Evolutionary conservation across 2,888 invertebrate species (phyloP).

Genomic region (Dione juno): DNA sequence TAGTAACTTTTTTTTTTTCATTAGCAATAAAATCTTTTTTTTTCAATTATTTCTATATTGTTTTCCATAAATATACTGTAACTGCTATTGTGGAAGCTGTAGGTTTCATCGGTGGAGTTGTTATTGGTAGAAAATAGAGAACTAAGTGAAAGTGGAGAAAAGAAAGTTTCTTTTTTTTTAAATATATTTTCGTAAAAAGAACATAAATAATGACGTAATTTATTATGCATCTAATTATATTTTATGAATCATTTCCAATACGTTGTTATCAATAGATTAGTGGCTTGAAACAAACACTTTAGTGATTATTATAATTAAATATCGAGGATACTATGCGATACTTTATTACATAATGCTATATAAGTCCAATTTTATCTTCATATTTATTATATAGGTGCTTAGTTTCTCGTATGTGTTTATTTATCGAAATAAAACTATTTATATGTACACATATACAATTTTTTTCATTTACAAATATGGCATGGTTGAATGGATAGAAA

Average conservation of each 20-base stretch:
- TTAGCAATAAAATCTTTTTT: too few species aligned
- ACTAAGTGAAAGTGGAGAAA: background rate
- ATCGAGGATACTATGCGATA: background rate
- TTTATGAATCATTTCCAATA: constrained; percentile 5
- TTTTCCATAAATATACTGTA: too few species aligned
- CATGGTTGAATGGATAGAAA: too few species aligned
- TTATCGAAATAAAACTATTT: too few species aligned
- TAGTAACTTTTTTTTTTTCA: too few species aligned
- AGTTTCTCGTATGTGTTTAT: background rate
- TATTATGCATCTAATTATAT: constrained; percentile 26
- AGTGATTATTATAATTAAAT: constrained; percentile 19
- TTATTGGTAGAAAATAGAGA: too few species aligned
- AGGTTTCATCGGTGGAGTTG: too few species aligned
- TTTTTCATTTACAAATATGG: too few species aligned
- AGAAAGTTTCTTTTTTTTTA: too few species aligned
- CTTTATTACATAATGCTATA: constrained; percentile 18
- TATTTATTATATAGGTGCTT: background rate
- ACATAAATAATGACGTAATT: constrained; percentile 25
- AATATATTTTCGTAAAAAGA: background rate
- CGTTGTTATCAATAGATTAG: constrained; percentile 7
- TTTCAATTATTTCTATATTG: too few species aligned
- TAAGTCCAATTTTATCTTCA: background rate
- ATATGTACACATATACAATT: too few species aligned
- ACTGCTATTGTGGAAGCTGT: too few species aligned
- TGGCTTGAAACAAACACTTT: constrained; percentile 25